Evolutionary conservation across 2,797 vertebrate genomes (phyloP).

Genomic region (Phaenicophaeus curvirostris): DNA sequence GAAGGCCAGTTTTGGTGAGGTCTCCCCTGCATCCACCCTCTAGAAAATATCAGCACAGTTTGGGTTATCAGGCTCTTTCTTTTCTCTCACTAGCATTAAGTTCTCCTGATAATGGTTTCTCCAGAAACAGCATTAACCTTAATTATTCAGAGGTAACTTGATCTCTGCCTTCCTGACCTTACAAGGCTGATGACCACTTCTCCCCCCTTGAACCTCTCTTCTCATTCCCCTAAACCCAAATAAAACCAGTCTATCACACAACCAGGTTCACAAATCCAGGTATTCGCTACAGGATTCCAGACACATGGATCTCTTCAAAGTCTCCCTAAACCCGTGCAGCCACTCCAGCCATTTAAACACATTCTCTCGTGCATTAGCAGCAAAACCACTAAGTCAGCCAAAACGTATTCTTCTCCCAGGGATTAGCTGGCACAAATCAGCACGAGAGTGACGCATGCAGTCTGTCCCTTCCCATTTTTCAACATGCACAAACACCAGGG

Average conservation of each 20-base stretch:
- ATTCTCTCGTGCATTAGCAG: conserved; percentile 47
- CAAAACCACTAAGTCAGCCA: conserved; percentile 61
- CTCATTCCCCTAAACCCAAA: neutral
- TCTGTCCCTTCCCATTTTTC: conserved; percentile 57
- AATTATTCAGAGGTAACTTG: neutral
- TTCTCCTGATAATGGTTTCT: neutral
- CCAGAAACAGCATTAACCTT: neutral
- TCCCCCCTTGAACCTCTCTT: neutral
- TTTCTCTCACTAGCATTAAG: neutral
- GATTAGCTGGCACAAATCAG: conserved; percentile 56
- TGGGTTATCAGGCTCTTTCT: neutral
- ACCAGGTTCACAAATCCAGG: rapidly evolving
- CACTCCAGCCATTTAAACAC: neutral
- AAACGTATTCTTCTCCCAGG: conserved; percentile 43
- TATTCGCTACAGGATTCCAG: neutral
- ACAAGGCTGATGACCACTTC: rapidly evolving
- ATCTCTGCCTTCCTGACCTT: neutral
- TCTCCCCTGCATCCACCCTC: neutral
- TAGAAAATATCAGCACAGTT: neutral
- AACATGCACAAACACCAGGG: conserved; percentile 36
- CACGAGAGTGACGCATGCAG: conserved; percentile 15
- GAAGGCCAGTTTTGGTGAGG: neutral
- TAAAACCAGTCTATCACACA: rapidly evolving
- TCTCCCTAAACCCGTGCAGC: neutral
- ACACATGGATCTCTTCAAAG: neutral